Base-by-base conservation (phyloP, 1,140 invertebrate genomes). In the Meloidogyne floridensis region DNA sequence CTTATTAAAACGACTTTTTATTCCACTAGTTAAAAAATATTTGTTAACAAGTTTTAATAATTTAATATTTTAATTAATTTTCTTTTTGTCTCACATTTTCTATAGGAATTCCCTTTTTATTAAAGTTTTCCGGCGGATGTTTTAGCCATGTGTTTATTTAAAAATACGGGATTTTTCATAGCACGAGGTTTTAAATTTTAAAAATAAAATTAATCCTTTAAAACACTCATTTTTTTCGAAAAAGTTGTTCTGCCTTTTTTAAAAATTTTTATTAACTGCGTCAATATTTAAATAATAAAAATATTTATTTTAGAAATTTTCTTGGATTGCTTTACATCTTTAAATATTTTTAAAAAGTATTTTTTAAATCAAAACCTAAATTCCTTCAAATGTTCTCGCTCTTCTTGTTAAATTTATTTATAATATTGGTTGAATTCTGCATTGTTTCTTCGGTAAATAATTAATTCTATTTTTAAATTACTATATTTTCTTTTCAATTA, bases 221-320 rank as follows among this genome's bases (percentile, higher is more conserved):
- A 59, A 59, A 59, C 56, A 59, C 13, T 59, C 56, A 59, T 59
- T 59, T 59, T 59, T 59, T 15, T 15, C 15, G 0, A 59, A 47
- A 47, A 3, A 47, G 47, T 6, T 4, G 7, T 6, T 47, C 47
- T 47, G 47, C 47, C 47, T 47, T 47, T 47, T 32, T 32, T 32
- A 1, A n/a, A 59, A 59, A 15, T 13, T 2, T 4, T 32, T 0
- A n/a, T n/a, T 59, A 15, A 59, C 4, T 59, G 11, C 4, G 4
- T 11, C 15, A 15, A 59, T 13, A n/a, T n/a, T n/a, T 65, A n/a
- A 65, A 65, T n/a, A 65, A n/a, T 65, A 65, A 65, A 65, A 65
- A n/a, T 65, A 65, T 65, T 65, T 65, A 65, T 65, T 65, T 65
- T 18, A 65, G n/a, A 65, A 7, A 65, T n/a, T 65, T 65, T 65